Conservation (phyloP, 2,113 vertebrate genomes). For the Chlamydotis undulata region DNA sequence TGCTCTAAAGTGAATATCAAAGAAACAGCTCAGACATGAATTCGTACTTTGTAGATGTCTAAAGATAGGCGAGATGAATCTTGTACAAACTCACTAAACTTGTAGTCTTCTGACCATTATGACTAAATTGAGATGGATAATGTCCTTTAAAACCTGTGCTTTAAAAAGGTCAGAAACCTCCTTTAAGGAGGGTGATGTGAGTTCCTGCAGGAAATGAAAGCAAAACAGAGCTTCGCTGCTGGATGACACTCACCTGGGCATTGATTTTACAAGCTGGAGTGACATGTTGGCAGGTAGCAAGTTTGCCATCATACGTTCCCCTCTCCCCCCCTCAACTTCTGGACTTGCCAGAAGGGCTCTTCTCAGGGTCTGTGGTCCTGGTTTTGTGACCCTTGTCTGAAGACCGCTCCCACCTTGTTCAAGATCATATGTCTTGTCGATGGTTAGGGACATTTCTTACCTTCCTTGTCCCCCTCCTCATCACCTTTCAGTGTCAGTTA, state of each 20-base stretch:
- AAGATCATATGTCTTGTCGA: background rate
- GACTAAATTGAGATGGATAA: background rate
- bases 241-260: background rate
- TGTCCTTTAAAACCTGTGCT: background rate
- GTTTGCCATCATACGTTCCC: background rate
- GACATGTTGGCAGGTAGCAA: background rate
- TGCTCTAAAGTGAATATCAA: slow-evolving; percentile 32
- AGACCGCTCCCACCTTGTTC: background rate
- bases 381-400: background rate
- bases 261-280: background rate
- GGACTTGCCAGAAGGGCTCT: background rate
- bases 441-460: background rate
- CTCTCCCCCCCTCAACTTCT: background rate
- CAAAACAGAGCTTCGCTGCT: background rate
- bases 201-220: background rate
- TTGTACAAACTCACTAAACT: background rate
- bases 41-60: background rate
- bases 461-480: background rate
- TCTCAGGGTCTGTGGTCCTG: background rate
- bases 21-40: background rate
- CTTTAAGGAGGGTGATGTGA: background rate
- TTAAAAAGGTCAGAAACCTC: background rate
- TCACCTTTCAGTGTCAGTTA: background rate
- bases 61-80: background rate
- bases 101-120: background rate